phyloP scores from a whole-genome alignment of 2,797 vertebrate species.

The Columba guinea region DNA sequence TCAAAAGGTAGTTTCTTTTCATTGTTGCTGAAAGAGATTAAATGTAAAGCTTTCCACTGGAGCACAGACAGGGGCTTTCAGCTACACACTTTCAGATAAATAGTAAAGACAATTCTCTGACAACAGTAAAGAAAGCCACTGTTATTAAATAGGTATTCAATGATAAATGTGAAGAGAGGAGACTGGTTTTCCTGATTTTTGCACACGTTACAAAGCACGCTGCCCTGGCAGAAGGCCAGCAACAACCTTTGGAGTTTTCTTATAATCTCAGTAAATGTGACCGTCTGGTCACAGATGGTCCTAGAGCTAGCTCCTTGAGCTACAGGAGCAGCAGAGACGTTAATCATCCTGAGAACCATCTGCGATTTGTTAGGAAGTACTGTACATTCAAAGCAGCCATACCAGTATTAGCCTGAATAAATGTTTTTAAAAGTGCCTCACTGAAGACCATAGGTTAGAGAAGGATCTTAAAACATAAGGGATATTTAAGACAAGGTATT shows the following conservation, averaged over 20 bases:
- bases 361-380: not conserved
- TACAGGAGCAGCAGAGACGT: accelerated
- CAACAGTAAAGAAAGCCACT: not conserved
- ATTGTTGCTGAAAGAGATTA: not conserved
- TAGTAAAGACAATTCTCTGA: not conserved
- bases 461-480: not conserved
- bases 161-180: not conserved
- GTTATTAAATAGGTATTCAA: not conserved
- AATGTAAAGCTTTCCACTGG: not conserved
- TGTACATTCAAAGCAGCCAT: not conserved
- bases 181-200: not conserved
- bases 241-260: not conserved
- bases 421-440: not conserved
- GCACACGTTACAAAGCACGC: not conserved
- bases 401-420: not conserved
- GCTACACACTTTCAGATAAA: not conserved
- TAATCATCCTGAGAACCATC: not conserved
- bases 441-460: not conserved
- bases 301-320: not conserved
- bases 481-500: not conserved
- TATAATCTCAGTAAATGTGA: not conserved
- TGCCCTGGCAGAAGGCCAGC: not conserved
- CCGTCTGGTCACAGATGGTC: no score
- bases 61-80: not conserved
- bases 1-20: not conserved